Evolutionary conservation across 2,888 invertebrate genomes (phyloP).

Genomic region (Mythimna loreyi): DNA sequence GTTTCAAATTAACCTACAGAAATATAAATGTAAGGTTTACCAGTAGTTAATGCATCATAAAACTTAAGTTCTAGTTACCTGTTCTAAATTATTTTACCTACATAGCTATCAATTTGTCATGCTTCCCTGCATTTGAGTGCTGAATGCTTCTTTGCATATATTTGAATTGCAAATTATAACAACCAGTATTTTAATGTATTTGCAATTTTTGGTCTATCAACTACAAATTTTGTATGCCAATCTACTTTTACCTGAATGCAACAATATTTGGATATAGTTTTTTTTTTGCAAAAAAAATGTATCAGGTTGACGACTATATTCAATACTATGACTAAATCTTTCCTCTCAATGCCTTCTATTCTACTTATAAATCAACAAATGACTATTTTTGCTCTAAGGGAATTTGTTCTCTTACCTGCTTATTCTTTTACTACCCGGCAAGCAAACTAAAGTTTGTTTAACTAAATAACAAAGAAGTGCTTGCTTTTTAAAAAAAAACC

Average conservation of each 20-base stretch:
- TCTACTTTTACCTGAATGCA: neutral
- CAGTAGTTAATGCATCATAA: constrained; percentile 5
- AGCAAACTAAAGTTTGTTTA: neutral
- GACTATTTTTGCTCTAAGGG: too few relatives aligned
- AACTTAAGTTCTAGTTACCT: constrained; percentile 16
- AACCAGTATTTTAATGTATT: constrained; percentile 15
- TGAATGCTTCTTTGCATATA: constrained; percentile 41
- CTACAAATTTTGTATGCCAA: neutral
- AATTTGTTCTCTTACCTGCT: neutral
- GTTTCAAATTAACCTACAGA: constrained; percentile 22
- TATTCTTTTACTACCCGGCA: neutral
- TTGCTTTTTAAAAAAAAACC: too few relatives aligned
- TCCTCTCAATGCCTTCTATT: too few relatives aligned
- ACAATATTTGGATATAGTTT: neutral
- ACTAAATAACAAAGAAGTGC: too few relatives aligned
- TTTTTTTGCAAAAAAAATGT: too few relatives aligned
- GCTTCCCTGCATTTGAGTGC: constrained; percentile 51
- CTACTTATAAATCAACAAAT: too few relatives aligned
- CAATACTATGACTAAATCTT: neutral
- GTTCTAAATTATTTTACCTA: constrained; percentile 49
- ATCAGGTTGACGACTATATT: too few relatives aligned
- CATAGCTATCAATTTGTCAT: constrained; percentile 55
- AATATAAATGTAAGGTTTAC: neutral
- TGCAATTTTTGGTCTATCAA: neutral
- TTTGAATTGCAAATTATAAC: constrained; percentile 41